Base-by-base conservation (phyloP, 2,888 invertebrate genomes). In the Xestia ashworthii region DNA sequence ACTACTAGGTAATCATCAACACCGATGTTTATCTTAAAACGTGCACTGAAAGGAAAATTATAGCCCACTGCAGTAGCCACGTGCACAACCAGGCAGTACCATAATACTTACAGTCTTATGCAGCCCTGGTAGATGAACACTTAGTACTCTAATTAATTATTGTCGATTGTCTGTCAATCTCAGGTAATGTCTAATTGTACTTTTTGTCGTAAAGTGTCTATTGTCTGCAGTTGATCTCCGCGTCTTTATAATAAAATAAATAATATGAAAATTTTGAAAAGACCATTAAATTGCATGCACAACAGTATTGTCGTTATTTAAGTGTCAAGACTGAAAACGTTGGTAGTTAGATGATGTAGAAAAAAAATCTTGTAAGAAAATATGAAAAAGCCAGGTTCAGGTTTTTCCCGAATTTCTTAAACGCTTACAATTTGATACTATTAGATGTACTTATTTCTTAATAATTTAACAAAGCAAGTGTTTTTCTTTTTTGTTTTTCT, bases 11-110 rank as follows among this genome's bases (percentile, higher is more conserved):
- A 75, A 71, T 65, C 44, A 60, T 78, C 86, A 73, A 75, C 75
- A 80, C 66, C 25, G 84, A 80, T 84, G 81, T 74, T 84, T 85
- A 85, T 84, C 87, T 80, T 41, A 71, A 69, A 87, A 85, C 85
- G 84, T 85, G 85, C 71, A 44, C 60, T 62, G 68, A 66, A 76
- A 84, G 74, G 75, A 72, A 84, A 85, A 85, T 85, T 84, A 85
- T 73, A 84, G 72, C 62, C 65, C 65, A 66, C 67, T 32, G 83
- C 55, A 25, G 58, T 22, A 14, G 71, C 76, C 75, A 85, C 77
- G 85, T 76, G 77, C 71, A 22, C 32, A 19, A 16, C 25, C 38
- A 67, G 32, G 32, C 41, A 46, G 48, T 44, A 46, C 74, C 74
- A 22, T 73, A 44, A 38, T 48, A 50, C 77, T 12, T 73, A 16